A percentile compares a stretch with the other conserved stretches of the same genome.
Evolutionary conservation across 2,797 vertebrate genomes (phyloP).

Genomic region (Rhabdomys pumilio): DNA sequence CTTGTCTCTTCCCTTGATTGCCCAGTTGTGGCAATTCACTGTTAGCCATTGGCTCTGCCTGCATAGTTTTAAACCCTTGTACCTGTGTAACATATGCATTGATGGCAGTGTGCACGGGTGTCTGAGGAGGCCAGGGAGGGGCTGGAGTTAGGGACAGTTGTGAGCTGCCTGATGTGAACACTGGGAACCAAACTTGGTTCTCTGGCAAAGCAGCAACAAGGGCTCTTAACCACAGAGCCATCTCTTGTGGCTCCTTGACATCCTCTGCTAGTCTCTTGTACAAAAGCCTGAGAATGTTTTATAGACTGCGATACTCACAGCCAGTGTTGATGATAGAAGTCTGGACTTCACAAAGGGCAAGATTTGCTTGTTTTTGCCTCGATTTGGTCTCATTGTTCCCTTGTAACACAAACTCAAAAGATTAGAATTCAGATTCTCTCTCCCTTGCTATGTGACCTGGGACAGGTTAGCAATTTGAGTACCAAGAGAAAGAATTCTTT

Average conservation of each 20-base stretch:
- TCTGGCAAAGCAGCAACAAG: neutral
- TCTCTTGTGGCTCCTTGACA: neutral
- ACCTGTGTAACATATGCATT: neutral
- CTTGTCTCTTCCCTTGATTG: neutral
- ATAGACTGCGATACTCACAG: neutral
- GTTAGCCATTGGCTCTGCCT: neutral
- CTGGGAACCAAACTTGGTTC: neutral
- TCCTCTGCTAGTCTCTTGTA: neutral
- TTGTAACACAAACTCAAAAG: slow-evolving; percentile 3
- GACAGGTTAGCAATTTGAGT: neutral
- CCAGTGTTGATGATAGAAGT: neutral
- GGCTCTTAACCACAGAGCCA: neutral
- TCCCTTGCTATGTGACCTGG: neutral
- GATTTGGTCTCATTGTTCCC: neutral
- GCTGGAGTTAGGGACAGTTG: neutral
- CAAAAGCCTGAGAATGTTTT: neutral
- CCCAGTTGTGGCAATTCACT: neutral
- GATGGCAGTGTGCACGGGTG: neutral
- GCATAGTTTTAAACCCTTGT: neutral
- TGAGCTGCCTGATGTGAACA: neutral
- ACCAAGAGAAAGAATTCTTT: neutral
- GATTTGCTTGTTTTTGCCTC: slow-evolving; percentile 4
- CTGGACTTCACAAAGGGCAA: neutral
- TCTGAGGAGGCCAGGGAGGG: neutral
- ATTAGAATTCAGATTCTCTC: slow-evolving; percentile 9